phyloP scores from a whole-genome alignment of 2,888 invertebrate species.

The Byasa hedistus region DNA sequence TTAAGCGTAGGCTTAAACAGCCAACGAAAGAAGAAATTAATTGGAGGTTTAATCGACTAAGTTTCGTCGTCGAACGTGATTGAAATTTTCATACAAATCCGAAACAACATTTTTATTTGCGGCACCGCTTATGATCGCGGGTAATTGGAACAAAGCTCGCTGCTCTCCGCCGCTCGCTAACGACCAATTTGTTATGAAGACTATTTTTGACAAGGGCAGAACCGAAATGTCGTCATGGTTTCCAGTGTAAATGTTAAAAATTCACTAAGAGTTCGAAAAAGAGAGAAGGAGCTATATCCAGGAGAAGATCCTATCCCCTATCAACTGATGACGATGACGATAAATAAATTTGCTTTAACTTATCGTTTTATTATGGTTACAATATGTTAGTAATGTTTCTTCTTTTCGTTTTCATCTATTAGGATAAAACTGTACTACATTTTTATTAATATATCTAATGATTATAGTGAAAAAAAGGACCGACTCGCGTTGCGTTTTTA shows the following conservation, averaged over 20 bases:
- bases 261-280: no score
- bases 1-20: background rate
- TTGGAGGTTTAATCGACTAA: background rate
- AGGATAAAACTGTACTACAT: no score
- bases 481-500: no score
- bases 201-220: conserved; percentile 14
- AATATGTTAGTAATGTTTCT: no score
- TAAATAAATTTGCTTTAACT: no score
- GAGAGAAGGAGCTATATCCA: no score
- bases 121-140: conserved; percentile 9
- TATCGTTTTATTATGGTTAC: no score
- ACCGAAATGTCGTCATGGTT: conserved; percentile 6
- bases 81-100: background rate
- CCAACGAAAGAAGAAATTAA: background rate
- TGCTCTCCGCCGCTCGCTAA: conserved; percentile 18
- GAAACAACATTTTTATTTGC: conserved; percentile 16
- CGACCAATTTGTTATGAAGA: conserved; percentile 22
- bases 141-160: conserved; percentile 15
- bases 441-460: no score
- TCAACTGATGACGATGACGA: no score
- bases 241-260: background rate
- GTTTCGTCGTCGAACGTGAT: background rate
- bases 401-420: no score
- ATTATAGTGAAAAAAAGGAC: no score
- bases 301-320: no score